These are phyloP conservation scores for Micrasema minimum DNA, from an alignment of 1,140 invertebrate species.

Conservation along the genomic window DNA sequence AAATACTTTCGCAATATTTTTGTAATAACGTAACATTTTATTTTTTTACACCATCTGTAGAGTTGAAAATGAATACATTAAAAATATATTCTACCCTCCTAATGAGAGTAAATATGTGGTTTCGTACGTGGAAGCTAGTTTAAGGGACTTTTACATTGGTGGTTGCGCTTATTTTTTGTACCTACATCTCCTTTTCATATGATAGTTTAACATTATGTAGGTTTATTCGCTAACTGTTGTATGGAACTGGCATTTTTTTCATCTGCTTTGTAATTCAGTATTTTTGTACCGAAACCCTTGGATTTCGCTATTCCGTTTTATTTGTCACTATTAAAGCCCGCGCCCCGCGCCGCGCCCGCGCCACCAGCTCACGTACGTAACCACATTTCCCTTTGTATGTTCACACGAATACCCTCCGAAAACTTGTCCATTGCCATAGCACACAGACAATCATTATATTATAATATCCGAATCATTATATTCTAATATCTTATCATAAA, in stretches of 20 bases:
- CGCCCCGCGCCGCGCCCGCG: background rate
- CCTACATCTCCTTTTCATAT: too few relatives aligned
- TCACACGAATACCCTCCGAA: slow-evolving; percentile 29
- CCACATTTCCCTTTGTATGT: slow-evolving; percentile 43
- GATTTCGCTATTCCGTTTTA: too few relatives aligned
- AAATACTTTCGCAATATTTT: slow-evolving; percentile 26
- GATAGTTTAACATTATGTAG: too few relatives aligned
- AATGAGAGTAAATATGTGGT: slow-evolving; percentile 10
- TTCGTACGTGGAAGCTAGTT: slow-evolving; percentile 17
- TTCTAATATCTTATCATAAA: slow-evolving; percentile 40
- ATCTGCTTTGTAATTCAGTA: too few relatives aligned
- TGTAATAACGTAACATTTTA: slow-evolving; percentile 15
- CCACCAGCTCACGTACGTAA: slow-evolving; percentile 42
- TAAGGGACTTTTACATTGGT: too few relatives aligned
- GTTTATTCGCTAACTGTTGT: too few relatives aligned
- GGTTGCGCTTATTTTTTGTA: too few relatives aligned
- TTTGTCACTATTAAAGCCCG: too few relatives aligned
- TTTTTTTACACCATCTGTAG: slow-evolving; percentile 22
- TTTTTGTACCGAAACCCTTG: too few relatives aligned
- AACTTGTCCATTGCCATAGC: slow-evolving; percentile 4
- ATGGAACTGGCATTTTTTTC: too few relatives aligned
- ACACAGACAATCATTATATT: slow-evolving; percentile 16
- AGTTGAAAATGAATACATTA: background rate
- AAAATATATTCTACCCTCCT: background rate
- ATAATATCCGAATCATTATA: slow-evolving; percentile 5